phyloP scores from a whole-genome alignment of 1,140 invertebrate genomes.

The Diabrotica undecimpunctata region DNA sequence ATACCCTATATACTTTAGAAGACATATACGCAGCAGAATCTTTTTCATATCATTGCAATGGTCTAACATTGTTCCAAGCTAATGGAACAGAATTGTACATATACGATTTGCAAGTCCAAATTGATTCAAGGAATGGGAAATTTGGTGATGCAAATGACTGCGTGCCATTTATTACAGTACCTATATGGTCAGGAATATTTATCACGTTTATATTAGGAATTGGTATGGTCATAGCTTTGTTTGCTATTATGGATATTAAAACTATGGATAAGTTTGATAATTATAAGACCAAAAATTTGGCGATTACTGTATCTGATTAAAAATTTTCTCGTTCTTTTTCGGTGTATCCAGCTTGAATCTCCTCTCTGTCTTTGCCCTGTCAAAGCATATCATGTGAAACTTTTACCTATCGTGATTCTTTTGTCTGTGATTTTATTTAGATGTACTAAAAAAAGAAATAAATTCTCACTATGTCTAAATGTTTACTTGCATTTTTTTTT shows the following conservation, averaged over 20 bases:
- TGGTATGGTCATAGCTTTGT: conserved; percentile 68
- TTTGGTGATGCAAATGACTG: conserved; percentile 67
- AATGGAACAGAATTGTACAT: conserved; percentile 39
- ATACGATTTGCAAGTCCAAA: conserved; percentile 50
- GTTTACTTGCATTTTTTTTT: neutral
- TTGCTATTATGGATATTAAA: conserved; percentile 73
- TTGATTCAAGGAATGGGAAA: conserved; percentile 40
- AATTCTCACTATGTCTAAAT: neutral
- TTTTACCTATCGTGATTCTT: neutral
- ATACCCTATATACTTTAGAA: conserved; percentile 32
- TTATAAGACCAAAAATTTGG: conserved; percentile 79
- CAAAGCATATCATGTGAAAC: neutral
- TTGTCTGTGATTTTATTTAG: conserved; percentile 3
- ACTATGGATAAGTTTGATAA: conserved; percentile 90
- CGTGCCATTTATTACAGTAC: conserved; percentile 71
- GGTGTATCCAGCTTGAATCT: neutral
- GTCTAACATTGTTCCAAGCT: conserved; percentile 43
- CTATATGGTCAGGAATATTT: conserved; percentile 76
- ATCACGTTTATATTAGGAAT: conserved; percentile 61
- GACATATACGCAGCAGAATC: conserved; percentile 48
- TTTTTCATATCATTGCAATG: conserved; percentile 55
- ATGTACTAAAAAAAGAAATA: neutral
- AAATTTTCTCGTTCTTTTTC: neutral
- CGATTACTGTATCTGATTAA: conserved; percentile 57
- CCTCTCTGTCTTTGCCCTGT: neutral